These are phyloP conservation scores for Melanotaenia duboulayi DNA, from an alignment of 2,113 vertebrate genomes.

Conservation along the genomic window DNA sequence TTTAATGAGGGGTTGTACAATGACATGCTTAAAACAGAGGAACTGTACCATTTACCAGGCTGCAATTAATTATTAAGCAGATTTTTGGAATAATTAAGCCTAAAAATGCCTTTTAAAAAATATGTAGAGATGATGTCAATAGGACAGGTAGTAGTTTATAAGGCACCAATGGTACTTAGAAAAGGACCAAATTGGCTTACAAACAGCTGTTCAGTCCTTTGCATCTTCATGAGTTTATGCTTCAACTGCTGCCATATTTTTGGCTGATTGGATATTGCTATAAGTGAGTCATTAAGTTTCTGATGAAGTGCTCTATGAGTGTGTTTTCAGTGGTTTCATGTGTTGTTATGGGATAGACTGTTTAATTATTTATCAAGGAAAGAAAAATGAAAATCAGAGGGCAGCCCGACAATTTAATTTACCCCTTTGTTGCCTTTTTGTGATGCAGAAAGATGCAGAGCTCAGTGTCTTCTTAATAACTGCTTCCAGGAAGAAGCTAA, in stretches of 20 bases:
- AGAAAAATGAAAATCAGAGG: background rate
- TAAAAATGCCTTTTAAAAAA: no score
- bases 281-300: background rate
- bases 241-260: background rate
- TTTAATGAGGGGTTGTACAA: no score
- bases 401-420: slow-evolving; percentile 10
- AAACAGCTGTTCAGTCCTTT: background rate
- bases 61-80: no score
- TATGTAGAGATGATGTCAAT: no score
- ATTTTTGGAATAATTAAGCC: no score
- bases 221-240: background rate
- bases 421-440: slow-evolving; percentile 10
- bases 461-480: slow-evolving; percentile 13
- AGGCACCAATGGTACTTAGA: no score
- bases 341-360: background rate
- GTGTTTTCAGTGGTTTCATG: background rate
- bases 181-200: background rate
- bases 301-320: background rate
- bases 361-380: background rate
- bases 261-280: slow-evolving; percentile 1
- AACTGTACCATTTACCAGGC: no score
- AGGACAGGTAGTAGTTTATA: no score
- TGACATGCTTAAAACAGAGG: no score
- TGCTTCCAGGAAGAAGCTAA: slow-evolving; percentile 32
- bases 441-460: slow-evolving; percentile 18